Evolutionary conservation across 2,888 invertebrate genomes (phyloP).

Genomic region (Tortricodes alternella): DNA sequence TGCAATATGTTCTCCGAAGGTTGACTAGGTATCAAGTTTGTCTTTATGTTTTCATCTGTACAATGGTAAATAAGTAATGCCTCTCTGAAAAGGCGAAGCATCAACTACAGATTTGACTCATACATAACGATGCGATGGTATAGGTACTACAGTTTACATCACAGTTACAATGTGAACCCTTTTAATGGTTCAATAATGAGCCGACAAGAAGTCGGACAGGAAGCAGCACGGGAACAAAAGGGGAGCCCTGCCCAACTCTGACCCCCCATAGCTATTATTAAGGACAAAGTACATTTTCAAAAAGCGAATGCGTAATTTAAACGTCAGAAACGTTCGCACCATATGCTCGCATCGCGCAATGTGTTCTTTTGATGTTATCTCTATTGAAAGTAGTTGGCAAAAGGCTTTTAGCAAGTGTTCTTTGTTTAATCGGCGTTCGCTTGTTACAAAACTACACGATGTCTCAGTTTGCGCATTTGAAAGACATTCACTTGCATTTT

Average conservation of each 20-base stretch:
- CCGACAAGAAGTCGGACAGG: slow-evolving; percentile 29
- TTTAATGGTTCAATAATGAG: slow-evolving; percentile 45
- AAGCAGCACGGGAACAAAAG: slow-evolving; percentile 40
- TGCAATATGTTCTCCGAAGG: neutral
- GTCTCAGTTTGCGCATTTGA: neutral
- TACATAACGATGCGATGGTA: no score
- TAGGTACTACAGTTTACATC: neutral
- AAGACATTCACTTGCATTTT: no score
- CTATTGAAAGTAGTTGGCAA: slow-evolving; percentile 22
- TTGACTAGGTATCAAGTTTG: neutral
- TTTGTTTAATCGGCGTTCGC: slow-evolving; percentile 5
- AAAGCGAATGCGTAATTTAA: slow-evolving; percentile 2
- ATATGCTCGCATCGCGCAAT: slow-evolving; percentile 13
- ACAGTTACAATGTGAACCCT: slow-evolving; percentile 25
- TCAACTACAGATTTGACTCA: no score
- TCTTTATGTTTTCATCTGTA: neutral
- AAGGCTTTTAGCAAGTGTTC: slow-evolving; percentile 23
- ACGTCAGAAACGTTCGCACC: slow-evolving; percentile 7
- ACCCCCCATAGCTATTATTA: slow-evolving; percentile 38
- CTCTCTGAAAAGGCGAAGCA: no score
- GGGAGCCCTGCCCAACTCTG: slow-evolving; percentile 44
- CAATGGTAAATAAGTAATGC: no score
- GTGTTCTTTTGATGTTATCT: slow-evolving; percentile 23
- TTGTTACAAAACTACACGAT: slow-evolving; percentile 1
- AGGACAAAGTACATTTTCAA: slow-evolving; percentile 12